Percentiles rank a stretch among this genome's conserved stretches.
phyloP scores from a whole-genome alignment of 2,113 vertebrate species.

The Galeopterus variegatus region DNA sequence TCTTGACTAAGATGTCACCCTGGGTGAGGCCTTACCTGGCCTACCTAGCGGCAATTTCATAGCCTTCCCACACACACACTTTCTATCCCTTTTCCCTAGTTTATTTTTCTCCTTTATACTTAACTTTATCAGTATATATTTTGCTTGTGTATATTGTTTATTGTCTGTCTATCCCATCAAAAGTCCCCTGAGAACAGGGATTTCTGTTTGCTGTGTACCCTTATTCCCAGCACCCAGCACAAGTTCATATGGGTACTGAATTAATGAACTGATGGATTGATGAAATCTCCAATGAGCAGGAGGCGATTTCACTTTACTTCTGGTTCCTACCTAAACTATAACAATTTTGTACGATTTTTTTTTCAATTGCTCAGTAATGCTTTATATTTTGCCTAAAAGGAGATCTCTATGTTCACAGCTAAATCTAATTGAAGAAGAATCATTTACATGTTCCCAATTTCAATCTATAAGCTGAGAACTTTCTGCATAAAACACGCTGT shows the following conservation, averaged over 20 bases:
- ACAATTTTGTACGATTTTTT: background rate
- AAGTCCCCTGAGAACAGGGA: background rate
- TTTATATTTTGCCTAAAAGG: background rate
- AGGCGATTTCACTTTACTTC: background rate
- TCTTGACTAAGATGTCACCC: background rate
- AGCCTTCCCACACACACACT: no score
- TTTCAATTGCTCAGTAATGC: background rate
- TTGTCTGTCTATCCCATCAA: background rate
- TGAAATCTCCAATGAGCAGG: background rate
- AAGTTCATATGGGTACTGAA: background rate
- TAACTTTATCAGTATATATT: background rate
- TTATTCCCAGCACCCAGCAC: background rate
- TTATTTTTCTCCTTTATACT: background rate
- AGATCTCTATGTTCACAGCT: background rate
- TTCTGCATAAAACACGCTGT: background rate
- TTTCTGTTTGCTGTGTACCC: background rate
- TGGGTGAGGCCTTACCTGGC: background rate
- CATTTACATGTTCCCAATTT: background rate
- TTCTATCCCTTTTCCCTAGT: background rate
- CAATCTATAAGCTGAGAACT: background rate
- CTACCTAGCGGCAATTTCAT: rapidly evolving
- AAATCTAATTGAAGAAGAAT: background rate
- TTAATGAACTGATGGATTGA: background rate
- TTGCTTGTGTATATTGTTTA: background rate
- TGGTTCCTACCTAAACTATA: background rate